Conservation (phyloP, 2,113 vertebrate genomes). For the Rattus norvegicus region GRCr8 NC_086030.1:50516001-50516500, state of each 20-base stretch:
- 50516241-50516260: not conserved
- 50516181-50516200: not conserved
- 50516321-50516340: not conserved
- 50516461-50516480: not conserved
- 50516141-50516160: slow-evolving; percentile 65
- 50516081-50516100: slow-evolving; percentile 85
- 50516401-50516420: not conserved
- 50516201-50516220: not conserved
- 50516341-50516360: not conserved
- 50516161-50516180: not conserved
- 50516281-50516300: not conserved
- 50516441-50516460: not conserved
- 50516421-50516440: not conserved
- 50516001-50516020: slow-evolving; percentile 87
- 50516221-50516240: not conserved
- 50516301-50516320: accelerated
- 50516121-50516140: slow-evolving; percentile 80
- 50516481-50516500: accelerated
- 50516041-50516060: slow-evolving; percentile 85
- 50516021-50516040: slow-evolving; percentile 85
- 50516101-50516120: slow-evolving; percentile 82
- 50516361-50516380: not conserved
- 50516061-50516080: slow-evolving; percentile 86
- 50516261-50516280: slow-evolving; percentile 40
- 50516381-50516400: no score